These are phyloP conservation scores for Dendrolimus houi DNA, from an alignment of 2,888 invertebrate species.

Conservation along the genomic window DNA sequence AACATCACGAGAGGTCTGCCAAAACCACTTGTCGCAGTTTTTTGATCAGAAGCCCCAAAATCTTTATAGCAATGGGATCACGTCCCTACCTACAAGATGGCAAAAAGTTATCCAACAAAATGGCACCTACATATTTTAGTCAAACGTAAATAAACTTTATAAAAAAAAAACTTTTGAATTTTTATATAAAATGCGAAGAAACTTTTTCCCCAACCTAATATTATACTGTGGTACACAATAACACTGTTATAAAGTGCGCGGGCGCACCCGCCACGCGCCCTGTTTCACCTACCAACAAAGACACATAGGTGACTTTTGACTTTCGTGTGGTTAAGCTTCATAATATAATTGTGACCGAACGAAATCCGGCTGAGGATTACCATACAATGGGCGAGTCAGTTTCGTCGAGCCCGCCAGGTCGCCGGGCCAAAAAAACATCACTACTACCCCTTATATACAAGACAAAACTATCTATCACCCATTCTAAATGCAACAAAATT, in stretches of 20 bases:
- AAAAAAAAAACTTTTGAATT: no score
- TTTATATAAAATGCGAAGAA: no score
- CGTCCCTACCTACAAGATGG: no score
- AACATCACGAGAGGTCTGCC: no score
- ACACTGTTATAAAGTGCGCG: conserved; percentile 9
- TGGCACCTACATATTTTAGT: no score
- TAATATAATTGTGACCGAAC: conserved; percentile 75
- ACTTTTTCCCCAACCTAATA: no score
- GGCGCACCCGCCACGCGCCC: conserved; percentile 27
- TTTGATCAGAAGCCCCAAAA: no score
- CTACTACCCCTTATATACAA: conserved; percentile 34
- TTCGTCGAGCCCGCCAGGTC: conserved; percentile 71
- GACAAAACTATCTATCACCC: background rate
- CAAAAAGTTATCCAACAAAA: no score
- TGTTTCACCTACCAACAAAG: conserved; percentile 42
- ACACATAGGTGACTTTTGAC: conserved; percentile 71
- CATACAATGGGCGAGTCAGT: conserved; percentile 72
- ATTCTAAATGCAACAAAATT: background rate
- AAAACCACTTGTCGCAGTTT: no score
- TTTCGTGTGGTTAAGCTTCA: conserved; percentile 70
- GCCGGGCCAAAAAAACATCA: conserved; percentile 72
- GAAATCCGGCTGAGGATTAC: conserved; percentile 72
- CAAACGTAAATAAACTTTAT: no score
- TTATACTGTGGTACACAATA: no score
- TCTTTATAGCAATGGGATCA: no score